These are phyloP conservation scores for Phaethon lepturus DNA, from an alignment of 2,113 vertebrate genomes.

Conservation along the genomic window DNA sequence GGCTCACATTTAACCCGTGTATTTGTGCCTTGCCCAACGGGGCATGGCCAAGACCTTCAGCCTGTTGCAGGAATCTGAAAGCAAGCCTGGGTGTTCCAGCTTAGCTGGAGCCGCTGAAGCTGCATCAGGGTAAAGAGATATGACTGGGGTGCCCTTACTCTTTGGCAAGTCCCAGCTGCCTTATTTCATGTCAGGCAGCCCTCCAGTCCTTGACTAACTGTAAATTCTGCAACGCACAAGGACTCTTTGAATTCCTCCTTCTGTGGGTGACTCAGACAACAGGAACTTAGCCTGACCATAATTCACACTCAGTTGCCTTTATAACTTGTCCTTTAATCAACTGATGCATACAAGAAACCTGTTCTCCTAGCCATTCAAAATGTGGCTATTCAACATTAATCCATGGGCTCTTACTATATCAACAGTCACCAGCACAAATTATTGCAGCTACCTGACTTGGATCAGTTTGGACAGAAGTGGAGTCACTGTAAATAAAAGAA, in stretches of 20 bases:
- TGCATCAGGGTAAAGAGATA: neutral
- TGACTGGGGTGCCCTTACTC: neutral
- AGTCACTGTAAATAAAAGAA: neutral
- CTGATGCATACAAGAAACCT: slow-evolving; percentile 22
- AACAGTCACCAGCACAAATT: slow-evolving; percentile 11
- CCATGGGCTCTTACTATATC: neutral
- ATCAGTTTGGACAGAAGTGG: neutral
- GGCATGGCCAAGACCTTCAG: neutral
- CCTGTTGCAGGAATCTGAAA: neutral
- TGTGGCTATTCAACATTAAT: slow-evolving; percentile 12
- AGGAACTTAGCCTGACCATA: neutral
- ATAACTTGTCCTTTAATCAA: slow-evolving; percentile 31
- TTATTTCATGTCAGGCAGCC: neutral
- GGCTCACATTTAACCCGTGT: neutral
- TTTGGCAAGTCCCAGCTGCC: neutral
- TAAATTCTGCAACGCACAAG: neutral
- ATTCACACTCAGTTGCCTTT: slow-evolving; percentile 43
- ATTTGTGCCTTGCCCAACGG: neutral
- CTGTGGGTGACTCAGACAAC: neutral
- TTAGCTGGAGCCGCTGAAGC: neutral
- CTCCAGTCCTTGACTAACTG: neutral
- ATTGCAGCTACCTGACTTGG: neutral
- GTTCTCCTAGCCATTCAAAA: slow-evolving; percentile 36
- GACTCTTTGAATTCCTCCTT: slow-evolving; percentile 4
- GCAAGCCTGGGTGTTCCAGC: neutral